Evolutionary conservation across 2,797 vertebrate genomes (phyloP).

Genomic region (Melanotaenia boesemani): DNA sequence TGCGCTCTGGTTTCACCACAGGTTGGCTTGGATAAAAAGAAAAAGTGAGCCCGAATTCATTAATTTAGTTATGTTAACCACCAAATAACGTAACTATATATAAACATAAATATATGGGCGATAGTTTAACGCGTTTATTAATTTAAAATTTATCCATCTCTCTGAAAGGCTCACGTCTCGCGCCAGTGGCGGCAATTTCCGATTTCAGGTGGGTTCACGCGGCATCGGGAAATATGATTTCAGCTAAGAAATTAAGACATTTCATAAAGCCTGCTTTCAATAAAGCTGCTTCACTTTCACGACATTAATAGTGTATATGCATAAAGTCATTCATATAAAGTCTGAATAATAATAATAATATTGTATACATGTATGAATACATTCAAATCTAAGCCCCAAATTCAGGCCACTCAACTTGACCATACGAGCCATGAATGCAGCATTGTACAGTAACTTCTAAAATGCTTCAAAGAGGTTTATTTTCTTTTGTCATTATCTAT

Average conservation of each 20-base stretch:
- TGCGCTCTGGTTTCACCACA: not conserved
- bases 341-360: not conserved
- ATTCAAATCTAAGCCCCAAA: not conserved
- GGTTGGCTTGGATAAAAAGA: not conserved
- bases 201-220: slow-evolving; percentile 6
- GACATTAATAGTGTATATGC: not conserved
- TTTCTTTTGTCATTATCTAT: not conserved
- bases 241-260: not conserved
- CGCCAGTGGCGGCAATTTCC: slow-evolving; percentile 50
- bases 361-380: no score
- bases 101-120: no score
- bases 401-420: not conserved
- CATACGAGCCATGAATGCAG: not conserved
- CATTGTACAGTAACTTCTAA: not conserved
- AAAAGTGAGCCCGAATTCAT: not conserved
- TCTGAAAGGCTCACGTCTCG: not conserved
- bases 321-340: not conserved
- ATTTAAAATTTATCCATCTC: not conserved
- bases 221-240: not conserved
- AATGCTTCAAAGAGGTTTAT: not conserved
- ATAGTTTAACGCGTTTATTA: not conserved
- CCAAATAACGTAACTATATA: not conserved
- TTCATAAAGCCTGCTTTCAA: not conserved
- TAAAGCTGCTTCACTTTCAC: no score
- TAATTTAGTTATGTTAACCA: no score